phyloP scores from a whole-genome alignment of 2,113 vertebrate species.

The Cephalopterus ornatus region DNA sequence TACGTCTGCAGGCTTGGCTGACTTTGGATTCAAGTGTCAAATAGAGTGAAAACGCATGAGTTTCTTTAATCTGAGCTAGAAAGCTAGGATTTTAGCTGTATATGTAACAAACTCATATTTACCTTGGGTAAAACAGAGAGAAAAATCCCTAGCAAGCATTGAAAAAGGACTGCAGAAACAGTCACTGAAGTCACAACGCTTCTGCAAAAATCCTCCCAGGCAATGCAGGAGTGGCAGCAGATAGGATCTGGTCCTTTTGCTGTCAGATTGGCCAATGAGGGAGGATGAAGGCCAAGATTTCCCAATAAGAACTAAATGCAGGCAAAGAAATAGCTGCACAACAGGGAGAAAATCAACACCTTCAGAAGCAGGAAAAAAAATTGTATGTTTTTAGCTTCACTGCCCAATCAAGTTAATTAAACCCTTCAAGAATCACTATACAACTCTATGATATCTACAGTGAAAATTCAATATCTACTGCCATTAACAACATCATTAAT shows the following conservation, averaged over 20 bases:
- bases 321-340: not conserved
- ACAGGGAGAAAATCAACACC: not conserved
- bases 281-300: not conserved
- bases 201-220: not conserved
- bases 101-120: not conserved
- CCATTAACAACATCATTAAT: conserved; percentile 82
- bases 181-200: not conserved
- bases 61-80: not conserved
- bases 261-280: not conserved
- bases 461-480: conserved; percentile 75
- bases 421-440: conserved; percentile 45
- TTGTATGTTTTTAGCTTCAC: conserved; percentile 18
- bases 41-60: not conserved
- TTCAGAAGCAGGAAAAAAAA: not conserved
- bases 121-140: not conserved
- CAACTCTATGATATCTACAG: conserved; percentile 60
- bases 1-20: not conserved
- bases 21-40: not conserved
- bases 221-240: not conserved
- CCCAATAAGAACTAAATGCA: not conserved
- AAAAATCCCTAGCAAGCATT: rapidly evolving
- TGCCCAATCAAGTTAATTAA: conserved; percentile 58
- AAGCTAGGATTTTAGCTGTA: not conserved
- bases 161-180: not conserved
- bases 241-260: not conserved